Percentiles rank a stretch among this genome's conserved stretches.
phyloP scores from a whole-genome alignment of 2,797 vertebrate species.

The Cyprinodon diabolis region DNA sequence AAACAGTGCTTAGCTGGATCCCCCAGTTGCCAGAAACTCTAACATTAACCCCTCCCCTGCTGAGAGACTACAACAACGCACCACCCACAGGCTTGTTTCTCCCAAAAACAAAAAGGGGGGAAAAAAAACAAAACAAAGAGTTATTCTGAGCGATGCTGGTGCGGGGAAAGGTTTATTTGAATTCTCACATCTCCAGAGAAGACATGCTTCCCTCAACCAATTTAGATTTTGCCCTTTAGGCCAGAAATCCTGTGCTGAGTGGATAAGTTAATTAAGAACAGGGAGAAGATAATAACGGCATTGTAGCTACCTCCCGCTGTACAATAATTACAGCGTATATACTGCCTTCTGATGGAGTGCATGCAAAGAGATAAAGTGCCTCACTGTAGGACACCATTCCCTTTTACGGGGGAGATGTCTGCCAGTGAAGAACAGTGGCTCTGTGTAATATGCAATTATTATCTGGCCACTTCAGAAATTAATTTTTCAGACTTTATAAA shows the following conservation, averaged over 20 bases:
- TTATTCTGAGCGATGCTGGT: slow-evolving; percentile 52
- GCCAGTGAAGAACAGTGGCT: slow-evolving; percentile 18
- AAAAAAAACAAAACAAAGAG: slow-evolving; percentile 19
- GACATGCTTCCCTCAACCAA: slow-evolving; percentile 55
- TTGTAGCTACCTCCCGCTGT: slow-evolving; percentile 52
- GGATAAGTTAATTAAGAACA: slow-evolving; percentile 73
- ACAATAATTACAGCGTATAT: slow-evolving; percentile 65
- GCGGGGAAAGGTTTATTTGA: slow-evolving; percentile 62
- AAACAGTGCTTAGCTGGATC: slow-evolving; percentile 43
- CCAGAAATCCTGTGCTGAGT: slow-evolving; percentile 58
- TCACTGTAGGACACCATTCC: slow-evolving; percentile 34
- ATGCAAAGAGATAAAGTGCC: slow-evolving; percentile 41
- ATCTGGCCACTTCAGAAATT: background rate
- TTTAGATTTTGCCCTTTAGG: slow-evolving; percentile 60
- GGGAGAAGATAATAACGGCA: slow-evolving; percentile 55
- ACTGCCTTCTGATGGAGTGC: slow-evolving; percentile 38
- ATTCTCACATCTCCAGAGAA: slow-evolving; percentile 62
- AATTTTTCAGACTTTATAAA: background rate
- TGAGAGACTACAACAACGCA: slow-evolving; percentile 46
- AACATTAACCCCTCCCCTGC: slow-evolving; percentile 37
- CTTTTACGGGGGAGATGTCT: slow-evolving; percentile 10
- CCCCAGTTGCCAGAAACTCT: slow-evolving; percentile 40
- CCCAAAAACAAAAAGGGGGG: background rate
- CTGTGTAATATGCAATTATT: background rate
- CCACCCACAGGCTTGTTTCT: slow-evolving; percentile 12